Percentiles rank a stretch among this genome's conserved stretches.
Evolutionary conservation across 1,140 invertebrate species (phyloP).

Genomic region (Rhagoletis zephyria): DNA sequence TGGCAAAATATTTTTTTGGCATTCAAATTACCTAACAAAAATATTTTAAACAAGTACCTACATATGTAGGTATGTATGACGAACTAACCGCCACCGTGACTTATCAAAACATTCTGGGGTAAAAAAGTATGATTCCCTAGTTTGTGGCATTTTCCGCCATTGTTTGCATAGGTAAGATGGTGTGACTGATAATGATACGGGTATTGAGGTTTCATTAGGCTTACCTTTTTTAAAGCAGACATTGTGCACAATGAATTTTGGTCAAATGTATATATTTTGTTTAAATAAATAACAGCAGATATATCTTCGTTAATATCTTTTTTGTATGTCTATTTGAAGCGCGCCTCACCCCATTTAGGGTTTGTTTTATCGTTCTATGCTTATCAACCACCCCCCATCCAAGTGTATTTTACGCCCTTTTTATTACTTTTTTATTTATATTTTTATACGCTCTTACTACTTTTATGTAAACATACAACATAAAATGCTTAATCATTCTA

Average conservation of each 20-base stretch:
- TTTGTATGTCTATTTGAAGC: not conserved
- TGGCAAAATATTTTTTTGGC: not conserved
- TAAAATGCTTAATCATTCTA: slow-evolving; percentile 41
- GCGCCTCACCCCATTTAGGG: not conserved
- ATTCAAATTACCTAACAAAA: not conserved
- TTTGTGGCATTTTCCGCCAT: not conserved
- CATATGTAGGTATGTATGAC: not conserved
- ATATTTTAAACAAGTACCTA: not conserved
- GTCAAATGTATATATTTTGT: not conserved
- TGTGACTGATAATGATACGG: slow-evolving; percentile 39
- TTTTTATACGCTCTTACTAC: not conserved
- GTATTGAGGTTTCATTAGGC: slow-evolving; percentile 30
- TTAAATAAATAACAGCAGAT: not conserved
- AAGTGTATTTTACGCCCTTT: not conserved
- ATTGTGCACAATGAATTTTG: not conserved
- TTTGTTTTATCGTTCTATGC: not conserved
- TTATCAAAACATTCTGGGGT: slow-evolving; percentile 7
- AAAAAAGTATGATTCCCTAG: not conserved
- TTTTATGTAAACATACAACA: not conserved
- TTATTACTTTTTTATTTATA: not conserved
- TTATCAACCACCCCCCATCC: not conserved
- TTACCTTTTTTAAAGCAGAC: not conserved
- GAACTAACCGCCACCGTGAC: not conserved
- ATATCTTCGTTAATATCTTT: not conserved
- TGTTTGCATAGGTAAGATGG: not conserved